Base-by-base conservation (phyloP, 1,140 invertebrate species). In the Neuroterus valhalla region DNA sequence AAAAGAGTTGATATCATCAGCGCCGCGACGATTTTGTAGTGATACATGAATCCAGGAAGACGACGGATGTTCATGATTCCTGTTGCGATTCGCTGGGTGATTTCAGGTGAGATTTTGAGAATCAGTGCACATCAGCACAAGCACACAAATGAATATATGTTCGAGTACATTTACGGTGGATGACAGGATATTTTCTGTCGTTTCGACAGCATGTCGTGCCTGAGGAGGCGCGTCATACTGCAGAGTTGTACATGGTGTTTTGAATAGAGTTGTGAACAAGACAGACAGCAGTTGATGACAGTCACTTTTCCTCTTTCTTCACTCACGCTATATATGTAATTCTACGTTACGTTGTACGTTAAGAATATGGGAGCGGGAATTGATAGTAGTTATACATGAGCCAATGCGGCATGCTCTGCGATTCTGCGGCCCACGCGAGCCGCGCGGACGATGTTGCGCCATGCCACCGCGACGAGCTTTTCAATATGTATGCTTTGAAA, bases 41-140 rank as follows among this genome's bases (percentile, higher is more conserved):
- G 83, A 72, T 88, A 88, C 44, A 89, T 71, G 74, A 89, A 87
- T 70, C 89, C 86, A 23, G 88, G 88, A 48, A 90, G 50, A 38
- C 89, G 78, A 48, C 87, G 82, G 19, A 90, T 72, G 71, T 89
- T 85, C 81, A 89, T 82, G 74, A 71, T 82, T 67, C 17, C 45
- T 26, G 19, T 17, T 23, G 3, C 3, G 17, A 19, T n/a, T 71
- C 46, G 15, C 43, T 66, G 10, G 15, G n/a, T 14, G 19, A 38
- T 38, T 31, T 62, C 44, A 2, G 45, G 38, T 72, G 55, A 62
- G 55, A 38, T 62, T 62, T 38, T 38, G 23, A 31, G 14, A 55
- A 55, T 55, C 52, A 21, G 15, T 26, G 52, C 23, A 23, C 52
- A 21, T 15, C 31, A 38, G 31, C 31, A 38, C 31, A 38, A 8